Evolutionary conservation across 2,797 vertebrate species (phyloP), one percentile per base, ranked within the genome.

Genomic region (Ctenopoma kingsleyae): DNA sequence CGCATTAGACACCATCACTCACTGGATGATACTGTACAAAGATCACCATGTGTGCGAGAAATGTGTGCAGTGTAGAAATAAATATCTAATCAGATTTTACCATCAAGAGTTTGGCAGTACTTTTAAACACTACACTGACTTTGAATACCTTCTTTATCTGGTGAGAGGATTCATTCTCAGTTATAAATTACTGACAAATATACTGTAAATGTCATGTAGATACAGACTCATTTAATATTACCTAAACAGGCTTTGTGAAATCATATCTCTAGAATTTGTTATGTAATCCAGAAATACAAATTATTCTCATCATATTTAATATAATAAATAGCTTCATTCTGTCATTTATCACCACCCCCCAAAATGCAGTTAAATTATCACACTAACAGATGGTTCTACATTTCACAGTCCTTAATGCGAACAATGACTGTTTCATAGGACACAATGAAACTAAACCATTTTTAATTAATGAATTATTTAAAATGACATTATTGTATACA

Each of bases 1-100:
- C 40, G 19, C 41, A 2, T 11, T 6, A 17, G 16, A 48, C 16
- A 40, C 38, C 41, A 17, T 35, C 35, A 25, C 1, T 41, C 19
- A 23, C 2, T 25, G 27, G 23, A 36, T 55, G 12, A 67, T 32
- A 22, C 20, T 20, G 12, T 62, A 35, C 22, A 25, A 67, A 67
- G 27, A 56, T 40, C n/a, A 63, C 11, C 22, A 17, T 16, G 16
- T 17, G 8, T 43, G 40, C 16, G 53, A n/a, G n/a, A n/a, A n/a
- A n/a, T n/a, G n/a, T n/a, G n/a, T n/a, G n/a, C n/a, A 43, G 38
- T 8, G 6, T 43, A 43, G 41, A 41, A 71, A 43, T 43, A 19
- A 22, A 48, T 11, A 7, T 27, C 9, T 25, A 65, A 59, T 53
- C 46, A 17, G 13, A 40, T 57, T 57, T 53, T 12, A 46, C 36